Evolutionary conservation across 2,888 invertebrate genomes (phyloP).

Genomic region (Callinectes sapidus): DNA sequence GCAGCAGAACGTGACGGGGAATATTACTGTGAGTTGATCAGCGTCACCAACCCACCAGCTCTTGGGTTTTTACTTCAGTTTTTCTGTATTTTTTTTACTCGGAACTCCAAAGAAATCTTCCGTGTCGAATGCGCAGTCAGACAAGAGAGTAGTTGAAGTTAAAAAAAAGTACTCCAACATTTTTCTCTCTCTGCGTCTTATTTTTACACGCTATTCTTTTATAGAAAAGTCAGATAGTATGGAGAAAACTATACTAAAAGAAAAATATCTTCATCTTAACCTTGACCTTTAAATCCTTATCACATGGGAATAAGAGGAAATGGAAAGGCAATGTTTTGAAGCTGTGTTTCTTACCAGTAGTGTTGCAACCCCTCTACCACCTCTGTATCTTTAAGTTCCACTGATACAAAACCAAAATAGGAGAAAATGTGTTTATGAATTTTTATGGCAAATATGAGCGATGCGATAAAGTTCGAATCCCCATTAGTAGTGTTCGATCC

Average conservation of each 20-base stretch:
- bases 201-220: no score
- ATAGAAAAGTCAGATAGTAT: no score
- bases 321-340: not conserved
- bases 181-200: no score
- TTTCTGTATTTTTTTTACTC: not conserved
- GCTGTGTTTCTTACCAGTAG: not conserved
- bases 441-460: not conserved
- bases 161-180: not conserved
- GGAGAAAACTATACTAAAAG: not conserved
- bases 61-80: not conserved
- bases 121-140: not conserved
- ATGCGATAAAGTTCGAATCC: not conserved
- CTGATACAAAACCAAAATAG: not conserved
- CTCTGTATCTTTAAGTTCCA: not conserved
- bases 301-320: no score
- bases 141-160: not conserved
- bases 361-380: not conserved
- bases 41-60: not conserved
- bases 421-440: not conserved
- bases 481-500: not conserved
- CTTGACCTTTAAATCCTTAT: not conserved
- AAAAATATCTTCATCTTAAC: not conserved
- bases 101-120: not conserved
- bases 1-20: slow-evolving; percentile 42
- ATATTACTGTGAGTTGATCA: slow-evolving; percentile 35